Conservation (phyloP, 30 jellyfish, hydroid and myxozoan species). For the Aurelia sp. region DNA sequence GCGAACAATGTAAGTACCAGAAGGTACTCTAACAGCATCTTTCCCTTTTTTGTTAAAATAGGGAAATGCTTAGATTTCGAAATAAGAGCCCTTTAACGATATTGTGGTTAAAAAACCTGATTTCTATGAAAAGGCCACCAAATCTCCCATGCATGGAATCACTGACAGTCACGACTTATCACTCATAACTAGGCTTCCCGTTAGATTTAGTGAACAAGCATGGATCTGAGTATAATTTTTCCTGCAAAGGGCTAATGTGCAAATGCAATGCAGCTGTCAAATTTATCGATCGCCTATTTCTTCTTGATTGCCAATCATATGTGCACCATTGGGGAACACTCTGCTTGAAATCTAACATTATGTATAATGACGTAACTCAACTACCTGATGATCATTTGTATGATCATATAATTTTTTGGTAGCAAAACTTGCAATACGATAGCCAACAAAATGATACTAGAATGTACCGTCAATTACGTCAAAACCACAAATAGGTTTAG, state of each 20-base stretch:
- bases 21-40: no score
- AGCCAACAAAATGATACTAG: no score
- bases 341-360: slow-evolving; percentile 28
- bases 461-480: no score
- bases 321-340: neutral
- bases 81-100: no score
- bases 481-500: no score
- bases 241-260: neutral
- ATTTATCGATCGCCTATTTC: neutral
- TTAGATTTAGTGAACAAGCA: neutral
- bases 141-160: neutral
- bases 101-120: no score
- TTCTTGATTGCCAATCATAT: slow-evolving; percentile 17
- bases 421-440: neutral
- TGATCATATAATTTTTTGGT: slow-evolving; percentile 11
- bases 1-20: no score
- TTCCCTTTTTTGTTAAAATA: no score
- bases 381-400: slow-evolving; percentile 44
- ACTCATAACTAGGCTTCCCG: slow-evolving; percentile 8
- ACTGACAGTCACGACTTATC: neutral
- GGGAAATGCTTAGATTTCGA: no score
- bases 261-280: neutral
- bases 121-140: neutral
- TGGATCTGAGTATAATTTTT: neutral
- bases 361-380: slow-evolving; percentile 10